Percentiles rank a stretch among this genome's conserved stretches.
Conservation (phyloP, 64 coral and sea anemone genomes). For the Porites australiensis region DNA sequence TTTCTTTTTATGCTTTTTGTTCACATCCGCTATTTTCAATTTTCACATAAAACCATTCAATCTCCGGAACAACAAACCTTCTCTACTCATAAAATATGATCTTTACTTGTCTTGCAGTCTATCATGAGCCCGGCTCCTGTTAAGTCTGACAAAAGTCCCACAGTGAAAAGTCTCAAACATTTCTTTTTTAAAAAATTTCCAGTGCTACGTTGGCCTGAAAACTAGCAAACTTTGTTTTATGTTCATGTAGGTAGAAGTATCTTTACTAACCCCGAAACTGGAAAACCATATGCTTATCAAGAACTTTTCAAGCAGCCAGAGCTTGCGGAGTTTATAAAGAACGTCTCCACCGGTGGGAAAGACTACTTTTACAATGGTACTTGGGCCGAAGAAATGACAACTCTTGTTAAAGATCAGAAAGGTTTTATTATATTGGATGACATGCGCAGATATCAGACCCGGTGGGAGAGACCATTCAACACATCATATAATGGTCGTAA, state of each 20-base stretch:
- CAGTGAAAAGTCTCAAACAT: too few species aligned
- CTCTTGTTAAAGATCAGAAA: slow-evolving; percentile 55
- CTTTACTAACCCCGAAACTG: slow-evolving; percentile 86
- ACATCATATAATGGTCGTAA: slow-evolving; percentile 36
- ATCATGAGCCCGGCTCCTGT: too few species aligned
- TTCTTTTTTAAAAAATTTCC: too few species aligned
- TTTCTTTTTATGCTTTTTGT: too few species aligned
- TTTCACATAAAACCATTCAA: too few species aligned
- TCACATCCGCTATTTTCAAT: too few species aligned
- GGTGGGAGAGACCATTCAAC: slow-evolving; percentile 43
- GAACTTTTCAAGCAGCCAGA: slow-evolving; percentile 87
- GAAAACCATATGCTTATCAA: slow-evolving; percentile 68
- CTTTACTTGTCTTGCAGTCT: too few species aligned
- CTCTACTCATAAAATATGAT: too few species aligned
- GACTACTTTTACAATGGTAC: slow-evolving; percentile 86
- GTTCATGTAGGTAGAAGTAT: slow-evolving; percentile 54
- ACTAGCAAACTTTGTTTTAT: neutral
- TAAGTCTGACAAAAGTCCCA: too few species aligned
- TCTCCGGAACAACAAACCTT: too few species aligned
- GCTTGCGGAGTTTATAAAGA: slow-evolving; percentile 74
- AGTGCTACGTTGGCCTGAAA: too few species aligned
- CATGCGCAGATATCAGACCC: slow-evolving; percentile 55
- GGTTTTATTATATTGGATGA: slow-evolving; percentile 76
- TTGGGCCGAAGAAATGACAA: slow-evolving; percentile 69
- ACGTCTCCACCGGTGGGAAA: slow-evolving; percentile 52